Base-by-base conservation (phyloP, 2,888 invertebrate genomes). In the Cremastinae sp. region DNA sequence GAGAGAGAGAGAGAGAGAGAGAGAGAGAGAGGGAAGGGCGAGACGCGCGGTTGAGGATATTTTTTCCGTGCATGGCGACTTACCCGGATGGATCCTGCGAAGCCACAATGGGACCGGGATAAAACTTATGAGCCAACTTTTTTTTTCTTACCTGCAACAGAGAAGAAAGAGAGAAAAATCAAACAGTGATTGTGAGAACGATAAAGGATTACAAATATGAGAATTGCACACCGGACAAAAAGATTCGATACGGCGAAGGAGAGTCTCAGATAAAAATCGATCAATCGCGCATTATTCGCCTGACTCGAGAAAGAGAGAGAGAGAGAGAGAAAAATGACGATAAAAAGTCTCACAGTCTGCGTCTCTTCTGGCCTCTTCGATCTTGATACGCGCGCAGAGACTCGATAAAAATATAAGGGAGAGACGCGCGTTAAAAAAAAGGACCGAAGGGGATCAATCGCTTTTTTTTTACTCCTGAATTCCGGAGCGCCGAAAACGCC, bases 141-240 rank as follows among this genome's bases (percentile, higher is more conserved):
- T 0, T 59, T 61, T 56, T 47, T 28, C 78, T 79, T 79, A 79
- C 79, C 78, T 79, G 68, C 34, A 78, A 80, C 79, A 74, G 9
- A 74, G 38, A 56, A 10, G 16, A 20, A 59, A 58, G 54, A 71
- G 62, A 28, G 41, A 8, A 45, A 14, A 56, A 34, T 58, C 18
- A 43, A 45, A 47, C 45, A 59, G 51, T 66, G 51, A 68, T 74
- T 74, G 36, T 58, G 38, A 28, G 36, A 54, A 22, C 43, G 65
- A 70, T 56, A 62, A 66, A 51, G 43, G 65, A 54, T 61, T 43
- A 74, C 65, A 54, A 64, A 65, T 53, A 59, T 45, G 34, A 47
- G 16, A 34, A 64, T 69, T 58, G 45, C 36, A 2, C 14, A n/a
- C 9, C 1, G 22, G 10, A 14, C 47, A 28, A 0, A 34, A 38